A percentile compares a stretch with the other conserved stretches of the same genome.
Evolutionary conservation across 2,888 invertebrate species (phyloP).

Genomic region (Meandrusa payeni): DNA sequence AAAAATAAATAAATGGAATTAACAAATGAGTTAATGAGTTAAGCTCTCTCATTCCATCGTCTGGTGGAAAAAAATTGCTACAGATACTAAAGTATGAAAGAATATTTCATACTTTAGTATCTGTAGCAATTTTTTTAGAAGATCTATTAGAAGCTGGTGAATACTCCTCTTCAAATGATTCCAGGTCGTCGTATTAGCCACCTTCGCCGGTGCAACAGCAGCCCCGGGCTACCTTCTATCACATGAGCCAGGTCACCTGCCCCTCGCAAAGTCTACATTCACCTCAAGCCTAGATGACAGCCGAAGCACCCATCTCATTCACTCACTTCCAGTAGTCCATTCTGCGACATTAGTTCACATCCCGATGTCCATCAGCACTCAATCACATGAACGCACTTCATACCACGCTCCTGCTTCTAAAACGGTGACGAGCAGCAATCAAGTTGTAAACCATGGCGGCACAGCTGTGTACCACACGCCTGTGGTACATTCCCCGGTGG

Average conservation of each 20-base stretch:
- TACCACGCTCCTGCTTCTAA: conserved; percentile 41
- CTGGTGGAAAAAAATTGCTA: no score
- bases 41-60: no score
- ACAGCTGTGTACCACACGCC: conserved; percentile 37
- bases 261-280: conserved; percentile 46
- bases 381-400: conserved; percentile 44
- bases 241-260: conserved; percentile 37
- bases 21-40: no score
- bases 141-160: no score
- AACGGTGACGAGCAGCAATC: conserved; percentile 54
- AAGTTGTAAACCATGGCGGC: conserved; percentile 54
- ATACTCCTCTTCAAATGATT: no score
- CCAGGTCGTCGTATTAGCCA: conserved; percentile 45
- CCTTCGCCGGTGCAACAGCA: conserved; percentile 47
- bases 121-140: no score
- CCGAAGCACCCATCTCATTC: conserved; percentile 45
- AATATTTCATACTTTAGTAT: no score
- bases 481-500: conserved; percentile 35
- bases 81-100: no score
- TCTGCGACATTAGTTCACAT: conserved; percentile 38
- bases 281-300: conserved; percentile 52
- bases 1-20: no score
- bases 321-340: conserved; percentile 36
- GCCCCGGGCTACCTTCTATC: conserved; percentile 45
- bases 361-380: conserved; percentile 42